Conservation (phyloP, 2,113 vertebrate species). For the Etia nguti region DNA sequence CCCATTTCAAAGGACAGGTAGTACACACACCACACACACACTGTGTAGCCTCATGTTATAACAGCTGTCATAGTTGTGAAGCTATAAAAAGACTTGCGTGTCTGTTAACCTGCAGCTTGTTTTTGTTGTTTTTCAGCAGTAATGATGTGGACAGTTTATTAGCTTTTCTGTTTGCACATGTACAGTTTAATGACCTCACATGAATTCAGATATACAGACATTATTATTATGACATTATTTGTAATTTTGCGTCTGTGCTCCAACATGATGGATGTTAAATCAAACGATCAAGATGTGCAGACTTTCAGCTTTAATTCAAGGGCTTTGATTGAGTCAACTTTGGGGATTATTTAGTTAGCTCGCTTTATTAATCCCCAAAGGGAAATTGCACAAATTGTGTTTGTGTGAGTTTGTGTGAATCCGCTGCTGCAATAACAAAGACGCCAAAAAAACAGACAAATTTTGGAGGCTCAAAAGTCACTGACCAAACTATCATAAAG, state of each 20-base stretch:
- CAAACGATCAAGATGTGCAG: neutral
- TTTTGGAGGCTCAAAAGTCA: neutral
- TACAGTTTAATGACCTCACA: neutral
- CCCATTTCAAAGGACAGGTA: conserved; percentile 99
- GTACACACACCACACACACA: neutral
- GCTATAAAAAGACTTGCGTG: neutral
- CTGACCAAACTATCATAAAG: accelerated
- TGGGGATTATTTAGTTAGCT: neutral
- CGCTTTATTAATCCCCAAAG: neutral
- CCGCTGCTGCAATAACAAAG: no score
- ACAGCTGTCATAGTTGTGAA: neutral
- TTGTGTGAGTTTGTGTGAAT: neutral
- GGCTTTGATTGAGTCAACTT: neutral
- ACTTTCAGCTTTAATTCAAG: neutral
- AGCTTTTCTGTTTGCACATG: neutral
- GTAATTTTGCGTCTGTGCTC: neutral
- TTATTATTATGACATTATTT: neutral
- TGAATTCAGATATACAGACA: neutral
- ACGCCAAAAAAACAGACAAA: neutral
- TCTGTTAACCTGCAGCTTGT: neutral
- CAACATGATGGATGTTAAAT: neutral
- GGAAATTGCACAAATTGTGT: neutral
- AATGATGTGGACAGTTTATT: neutral
- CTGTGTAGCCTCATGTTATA: neutral
- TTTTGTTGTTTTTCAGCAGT: neutral